These are phyloP conservation scores for Gila robusta DNA, from an alignment of 2,797 vertebrate species.

Conservation along the genomic window DNA sequence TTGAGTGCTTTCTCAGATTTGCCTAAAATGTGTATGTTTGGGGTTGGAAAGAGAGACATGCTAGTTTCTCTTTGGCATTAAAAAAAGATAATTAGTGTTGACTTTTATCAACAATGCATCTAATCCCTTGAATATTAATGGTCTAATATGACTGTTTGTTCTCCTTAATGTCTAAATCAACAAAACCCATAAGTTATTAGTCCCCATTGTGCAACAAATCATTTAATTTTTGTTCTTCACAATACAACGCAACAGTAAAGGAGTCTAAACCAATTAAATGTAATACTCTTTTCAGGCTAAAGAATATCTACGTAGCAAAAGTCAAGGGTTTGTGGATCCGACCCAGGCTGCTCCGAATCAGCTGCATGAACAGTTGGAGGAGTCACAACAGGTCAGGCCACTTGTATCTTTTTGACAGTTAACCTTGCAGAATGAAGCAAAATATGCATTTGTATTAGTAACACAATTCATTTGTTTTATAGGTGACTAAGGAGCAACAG, in stretches of 20 bases:
- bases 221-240: background rate
- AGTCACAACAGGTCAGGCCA: slow-evolving; percentile 63
- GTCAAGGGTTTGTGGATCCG: slow-evolving; percentile 65
- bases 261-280: background rate
- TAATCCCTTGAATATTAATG: background rate
- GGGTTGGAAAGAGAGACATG: background rate
- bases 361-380: slow-evolving; percentile 67
- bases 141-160: background rate
- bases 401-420: background rate
- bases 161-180: background rate
- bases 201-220: background rate
- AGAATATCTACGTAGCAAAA: slow-evolving; percentile 77
- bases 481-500: slow-evolving; percentile 56
- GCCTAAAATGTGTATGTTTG: background rate
- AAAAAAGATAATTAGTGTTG: background rate
- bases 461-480: background rate
- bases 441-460: background rate
- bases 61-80: background rate
- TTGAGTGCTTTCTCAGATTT: background rate
- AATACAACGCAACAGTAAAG: background rate
- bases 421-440: background rate
- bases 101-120: background rate
- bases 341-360: slow-evolving; percentile 63
- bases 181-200: background rate
- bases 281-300: slow-evolving; percentile 74